Evolutionary conservation across 2,113 vertebrate species (phyloP), one percentile per base, ranked within the genome.

Genomic region (Cochlearius cochlearius): DNA sequence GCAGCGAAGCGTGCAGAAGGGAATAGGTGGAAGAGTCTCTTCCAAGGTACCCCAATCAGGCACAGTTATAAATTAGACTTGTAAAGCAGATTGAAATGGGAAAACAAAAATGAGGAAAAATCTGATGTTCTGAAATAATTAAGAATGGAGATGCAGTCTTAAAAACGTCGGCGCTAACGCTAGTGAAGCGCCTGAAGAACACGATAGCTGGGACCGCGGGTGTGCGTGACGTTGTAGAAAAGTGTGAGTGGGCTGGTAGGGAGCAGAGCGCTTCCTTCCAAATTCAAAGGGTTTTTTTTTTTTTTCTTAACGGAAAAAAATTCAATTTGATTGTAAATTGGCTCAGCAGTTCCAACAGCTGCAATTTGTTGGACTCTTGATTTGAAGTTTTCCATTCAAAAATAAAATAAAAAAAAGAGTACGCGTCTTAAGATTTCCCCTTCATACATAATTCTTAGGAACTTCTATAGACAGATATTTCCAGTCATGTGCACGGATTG

Each of bases 1-100:
- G 93, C 83, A 79, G 89, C 86, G 93, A 90, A 92, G 47, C 14
- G 12, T 39, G 55, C 16, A 67, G 90, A 64, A 50, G 88, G 29
- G 56, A 90, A 95, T 25, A 82, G 60, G 47, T 30, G 90, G 92
- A 91, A 73, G 63, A 56, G 12, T 91, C 95, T 82, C 62, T 95
- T 69, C 39, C 36, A 47, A 92, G 85, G 82, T 56, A 80, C 38
- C 80, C 63, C 84, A 81, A 90, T 53, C 36, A 79, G 60, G 71
- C 55, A 75, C 29, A 88, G 72, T 85, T 81, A 86, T 68, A 80
- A 81, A 36, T 92, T 74, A 59, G 45, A 86, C 79, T 93, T 80
- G 64, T 45, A 76, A 89, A 60, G 71, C 36, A 94, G 53, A 56
- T 36, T 76, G 66, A 92, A 88, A 56, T 25, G 11, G 52, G 36